phyloP scores from a whole-genome alignment of 2,113 vertebrate species.

The Mesembrinibis cayennensis region DNA sequence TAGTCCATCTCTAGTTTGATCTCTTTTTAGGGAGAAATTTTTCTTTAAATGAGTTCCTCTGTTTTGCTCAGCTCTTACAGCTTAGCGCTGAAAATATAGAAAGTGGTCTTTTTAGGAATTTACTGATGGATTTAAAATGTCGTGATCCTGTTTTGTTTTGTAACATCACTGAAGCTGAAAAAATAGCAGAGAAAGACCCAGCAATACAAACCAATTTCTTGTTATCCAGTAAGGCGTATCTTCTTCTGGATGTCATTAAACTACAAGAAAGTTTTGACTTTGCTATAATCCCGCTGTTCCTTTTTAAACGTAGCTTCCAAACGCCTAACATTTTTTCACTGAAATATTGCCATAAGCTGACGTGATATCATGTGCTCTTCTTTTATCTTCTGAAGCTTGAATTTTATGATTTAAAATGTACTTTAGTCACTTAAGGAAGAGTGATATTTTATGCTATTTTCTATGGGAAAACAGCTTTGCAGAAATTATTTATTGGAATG shows the following conservation, averaged over 20 bases:
- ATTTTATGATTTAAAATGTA: conserved; percentile 51
- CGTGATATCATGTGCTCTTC: background rate
- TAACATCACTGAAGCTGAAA: background rate
- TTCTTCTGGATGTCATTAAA: conserved; percentile 34
- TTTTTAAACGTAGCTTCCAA: background rate
- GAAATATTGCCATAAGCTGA: background rate
- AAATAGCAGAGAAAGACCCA: background rate
- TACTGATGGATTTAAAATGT: background rate
- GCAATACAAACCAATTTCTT: background rate
- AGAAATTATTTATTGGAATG: conserved; percentile 17
- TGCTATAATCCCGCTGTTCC: background rate
- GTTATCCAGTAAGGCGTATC: background rate
- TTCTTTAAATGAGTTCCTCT: background rate
- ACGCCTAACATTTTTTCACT: background rate
- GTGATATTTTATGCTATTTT: conserved; percentile 21
- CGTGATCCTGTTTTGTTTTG: background rate
- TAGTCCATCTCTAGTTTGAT: background rate
- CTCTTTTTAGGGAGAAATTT: background rate
- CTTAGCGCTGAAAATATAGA: background rate
- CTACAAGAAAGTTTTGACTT: conserved; percentile 8
- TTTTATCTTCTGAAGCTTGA: conserved; percentile 37
- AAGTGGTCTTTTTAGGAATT: background rate
- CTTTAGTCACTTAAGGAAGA: conserved; percentile 4
- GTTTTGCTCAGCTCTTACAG: background rate
- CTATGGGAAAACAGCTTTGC: background rate